Conservation (phyloP, 2,888 invertebrate species). For the Tupiocoris notatus region DNA sequence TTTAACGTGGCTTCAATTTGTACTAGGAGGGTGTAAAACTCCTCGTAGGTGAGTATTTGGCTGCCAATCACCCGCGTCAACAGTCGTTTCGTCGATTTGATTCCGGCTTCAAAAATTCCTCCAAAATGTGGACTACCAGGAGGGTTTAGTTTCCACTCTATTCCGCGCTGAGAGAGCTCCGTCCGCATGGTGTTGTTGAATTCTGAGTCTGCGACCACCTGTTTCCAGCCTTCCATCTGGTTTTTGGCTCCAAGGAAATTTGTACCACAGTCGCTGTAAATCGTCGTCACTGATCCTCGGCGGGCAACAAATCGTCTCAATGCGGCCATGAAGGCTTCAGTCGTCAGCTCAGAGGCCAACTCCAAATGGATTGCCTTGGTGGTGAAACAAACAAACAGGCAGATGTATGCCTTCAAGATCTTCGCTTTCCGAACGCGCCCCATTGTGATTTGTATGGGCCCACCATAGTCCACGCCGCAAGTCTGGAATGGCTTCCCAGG, state of each 20-base stretch:
- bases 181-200: neutral
- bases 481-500: slow-evolving; percentile 43
- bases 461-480: neutral
- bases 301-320: neutral
- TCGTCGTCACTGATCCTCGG: neutral
- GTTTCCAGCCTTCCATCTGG: neutral
- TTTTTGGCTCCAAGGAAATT: neutral
- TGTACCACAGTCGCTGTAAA: slow-evolving; percentile 7
- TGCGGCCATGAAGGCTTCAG: slow-evolving; percentile 46
- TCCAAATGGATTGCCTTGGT: slow-evolving; percentile 49
- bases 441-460: slow-evolving; percentile 1
- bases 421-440: slow-evolving; percentile 28
- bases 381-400: slow-evolving; percentile 50
- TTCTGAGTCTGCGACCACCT: neutral
- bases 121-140: slow-evolving; percentile 47
- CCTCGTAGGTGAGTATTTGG: slow-evolving; percentile 1
- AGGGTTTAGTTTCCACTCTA: slow-evolving; percentile 41
- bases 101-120: neutral
- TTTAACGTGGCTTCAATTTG: slow-evolving; percentile 5
- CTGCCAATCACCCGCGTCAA: neutral
- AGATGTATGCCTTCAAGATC: slow-evolving; percentile 45
- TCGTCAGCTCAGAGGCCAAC: slow-evolving; percentile 44
- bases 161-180: neutral
- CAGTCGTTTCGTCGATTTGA: neutral
- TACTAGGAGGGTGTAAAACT: neutral